A percentile compares a stretch with the other conserved stretches of the same genome.
Evolutionary conservation across 2,888 invertebrate genomes (phyloP).

Genomic region (Agonopterix heracliana): DNA sequence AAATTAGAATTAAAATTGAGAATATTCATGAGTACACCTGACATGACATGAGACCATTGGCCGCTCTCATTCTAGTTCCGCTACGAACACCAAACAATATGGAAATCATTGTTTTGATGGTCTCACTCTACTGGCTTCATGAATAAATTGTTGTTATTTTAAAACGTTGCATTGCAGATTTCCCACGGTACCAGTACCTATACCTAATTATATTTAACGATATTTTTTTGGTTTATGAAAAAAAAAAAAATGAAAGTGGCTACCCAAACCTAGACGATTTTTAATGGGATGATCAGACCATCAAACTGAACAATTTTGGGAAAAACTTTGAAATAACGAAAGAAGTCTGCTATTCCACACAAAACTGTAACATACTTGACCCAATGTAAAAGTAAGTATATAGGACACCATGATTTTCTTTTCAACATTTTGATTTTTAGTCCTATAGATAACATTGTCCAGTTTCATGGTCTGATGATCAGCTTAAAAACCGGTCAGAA

Average conservation of each 20-base stretch:
- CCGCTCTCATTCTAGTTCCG: conserved; percentile 36
- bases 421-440: too few relatives aligned
- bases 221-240: neutral
- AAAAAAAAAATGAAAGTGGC: neutral
- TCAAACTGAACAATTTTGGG: too few relatives aligned
- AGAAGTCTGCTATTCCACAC: too few relatives aligned
- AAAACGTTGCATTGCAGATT: conserved; percentile 21
- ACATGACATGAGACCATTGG: conserved; percentile 22
- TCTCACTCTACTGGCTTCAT: conserved; percentile 52
- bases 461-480: too few relatives aligned
- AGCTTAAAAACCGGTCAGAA: too few relatives aligned
- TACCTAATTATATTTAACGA: neutral
- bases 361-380: too few relatives aligned
- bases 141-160: conserved; percentile 49
- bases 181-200: conserved; percentile 31
- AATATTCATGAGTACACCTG: conserved; percentile 63
- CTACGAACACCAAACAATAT: conserved; percentile 12
- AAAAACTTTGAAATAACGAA: too few relatives aligned
- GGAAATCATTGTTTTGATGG: conserved; percentile 47
- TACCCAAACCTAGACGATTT: neutral
- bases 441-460: too few relatives aligned
- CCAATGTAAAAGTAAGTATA: too few relatives aligned
- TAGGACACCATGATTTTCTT: too few relatives aligned
- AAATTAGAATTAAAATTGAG: conserved; percentile 20
- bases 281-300: too few relatives aligned